Base-by-base conservation (phyloP, 2,888 invertebrate genomes). In the Eledona agricola region DNA sequence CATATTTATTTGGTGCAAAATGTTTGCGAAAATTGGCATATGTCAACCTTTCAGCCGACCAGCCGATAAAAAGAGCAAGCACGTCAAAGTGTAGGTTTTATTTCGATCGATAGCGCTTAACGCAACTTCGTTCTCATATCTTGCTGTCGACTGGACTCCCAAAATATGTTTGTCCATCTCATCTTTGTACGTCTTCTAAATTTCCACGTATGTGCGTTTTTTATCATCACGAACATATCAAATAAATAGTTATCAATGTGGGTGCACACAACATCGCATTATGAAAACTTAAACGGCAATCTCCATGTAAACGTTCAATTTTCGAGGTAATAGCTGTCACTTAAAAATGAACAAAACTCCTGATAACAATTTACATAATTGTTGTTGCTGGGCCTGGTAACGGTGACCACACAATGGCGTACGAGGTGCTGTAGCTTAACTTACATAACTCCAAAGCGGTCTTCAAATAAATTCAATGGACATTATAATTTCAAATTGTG, bases 351-450 rank as follows among this genome's bases (percentile, higher is more conserved):
- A 31, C n/a, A n/a, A 42, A 20, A 31, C 15, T 10, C 19, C 20
- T 31, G 29, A 20, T 29, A 42, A 29, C 22, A 42, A 42, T 42
- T 42, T 29, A 20, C 42, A 42, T 42, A 29, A 42, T 29, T 42
- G 29, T 29, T 29, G 11, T 28, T 28, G 40, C 20, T 40, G 40
- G 31, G 12, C 31, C 20, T 31, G 20, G 11, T 22, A 17, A 22
- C 35, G n/a, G 37, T 37, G 37, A 37, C 37, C 42, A 42, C 29
- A 42, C 42, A 29, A 29, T 42, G 20, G 10, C 20, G 31, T 29
- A 42, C 42, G 31, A 28, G 40, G 17, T 28, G 40, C 20, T 28
- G 31, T 23, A 12, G 37, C 13, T 42, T 17, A 42, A 42, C 29
- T 29, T 9, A 12, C 26, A 42, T 29, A 42, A 42, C 31, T 42